phyloP scores from a whole-genome alignment of 2,888 invertebrate genomes.

The Poecilobothrus nobilitatus region DNA sequence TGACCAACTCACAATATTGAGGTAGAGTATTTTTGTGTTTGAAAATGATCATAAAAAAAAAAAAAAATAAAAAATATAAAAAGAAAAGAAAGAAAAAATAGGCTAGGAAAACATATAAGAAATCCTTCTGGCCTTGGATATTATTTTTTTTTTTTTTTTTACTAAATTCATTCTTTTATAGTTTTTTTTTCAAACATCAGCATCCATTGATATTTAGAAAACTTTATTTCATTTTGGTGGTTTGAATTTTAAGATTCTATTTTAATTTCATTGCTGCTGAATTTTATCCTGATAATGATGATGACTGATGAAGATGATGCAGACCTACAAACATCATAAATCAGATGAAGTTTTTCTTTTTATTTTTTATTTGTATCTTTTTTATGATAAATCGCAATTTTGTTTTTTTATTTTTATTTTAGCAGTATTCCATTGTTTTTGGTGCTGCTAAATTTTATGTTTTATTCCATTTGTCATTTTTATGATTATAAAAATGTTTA shows the following conservation, averaged over 20 bases:
- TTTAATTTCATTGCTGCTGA: too few relatives aligned
- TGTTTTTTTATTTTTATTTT: too few relatives aligned
- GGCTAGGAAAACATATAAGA: neutral
- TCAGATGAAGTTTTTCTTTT: neutral
- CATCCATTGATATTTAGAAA: too few relatives aligned
- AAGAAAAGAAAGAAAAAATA: neutral
- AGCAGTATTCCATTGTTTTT: neutral
- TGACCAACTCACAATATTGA: neutral
- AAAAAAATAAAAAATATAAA: neutral
- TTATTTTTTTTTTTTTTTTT: neutral
- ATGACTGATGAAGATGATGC: neutral
- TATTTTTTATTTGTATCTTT: neutral
- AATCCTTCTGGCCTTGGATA: neutral
- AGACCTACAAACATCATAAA: neutral
- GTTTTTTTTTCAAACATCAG: too few relatives aligned
- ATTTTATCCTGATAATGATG: too few relatives aligned
- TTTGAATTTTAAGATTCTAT: too few relatives aligned
- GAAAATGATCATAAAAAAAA: neutral
- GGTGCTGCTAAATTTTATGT: neutral
- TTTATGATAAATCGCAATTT: neutral
- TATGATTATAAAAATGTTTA: neutral
- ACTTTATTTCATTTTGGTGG: too few relatives aligned
- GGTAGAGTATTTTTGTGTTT: too few relatives aligned
- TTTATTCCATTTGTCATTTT: neutral
- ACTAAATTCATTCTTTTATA: neutral